Percentiles rank a stretch among this genome's conserved stretches.
Conservation (phyloP, 2,113 vertebrate species). For the Columba janthina region DNA sequence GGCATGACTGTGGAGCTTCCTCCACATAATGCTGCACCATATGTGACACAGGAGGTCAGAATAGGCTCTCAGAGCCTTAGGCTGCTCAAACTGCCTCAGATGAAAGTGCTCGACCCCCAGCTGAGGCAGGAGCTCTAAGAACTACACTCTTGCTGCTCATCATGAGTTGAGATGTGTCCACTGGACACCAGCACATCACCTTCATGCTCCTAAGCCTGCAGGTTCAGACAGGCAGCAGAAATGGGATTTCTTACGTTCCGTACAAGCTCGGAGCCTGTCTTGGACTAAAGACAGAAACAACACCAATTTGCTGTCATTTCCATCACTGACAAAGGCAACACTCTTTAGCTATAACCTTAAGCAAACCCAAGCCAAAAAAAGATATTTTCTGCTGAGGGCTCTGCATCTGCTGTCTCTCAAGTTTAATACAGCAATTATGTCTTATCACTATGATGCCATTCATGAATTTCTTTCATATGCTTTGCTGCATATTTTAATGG, state of each 20-base stretch:
- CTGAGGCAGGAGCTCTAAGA: background rate
- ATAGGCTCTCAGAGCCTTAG: background rate
- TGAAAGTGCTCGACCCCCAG: background rate
- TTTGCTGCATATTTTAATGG: background rate
- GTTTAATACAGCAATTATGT: background rate
- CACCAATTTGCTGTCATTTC: background rate
- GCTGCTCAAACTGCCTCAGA: background rate
- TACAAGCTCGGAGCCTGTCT: background rate
- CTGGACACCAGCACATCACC: background rate
- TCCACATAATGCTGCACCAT: background rate
- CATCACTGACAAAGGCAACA: background rate
- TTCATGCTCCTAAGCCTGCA: background rate
- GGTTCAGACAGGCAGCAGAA: background rate
- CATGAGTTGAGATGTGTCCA: background rate
- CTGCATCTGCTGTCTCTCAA: background rate
- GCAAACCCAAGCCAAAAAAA: background rate
- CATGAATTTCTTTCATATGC: background rate
- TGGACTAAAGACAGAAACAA: background rate
- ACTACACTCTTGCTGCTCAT: background rate
- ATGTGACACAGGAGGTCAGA: background rate
- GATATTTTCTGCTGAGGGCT: background rate
- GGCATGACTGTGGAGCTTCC: background rate
- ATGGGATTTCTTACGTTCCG: background rate
- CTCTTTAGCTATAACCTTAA: background rate
- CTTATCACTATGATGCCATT: accelerated